Evolutionary conservation across 2,113 vertebrate genomes (phyloP).

Genomic region (Alethe diademata): DNA sequence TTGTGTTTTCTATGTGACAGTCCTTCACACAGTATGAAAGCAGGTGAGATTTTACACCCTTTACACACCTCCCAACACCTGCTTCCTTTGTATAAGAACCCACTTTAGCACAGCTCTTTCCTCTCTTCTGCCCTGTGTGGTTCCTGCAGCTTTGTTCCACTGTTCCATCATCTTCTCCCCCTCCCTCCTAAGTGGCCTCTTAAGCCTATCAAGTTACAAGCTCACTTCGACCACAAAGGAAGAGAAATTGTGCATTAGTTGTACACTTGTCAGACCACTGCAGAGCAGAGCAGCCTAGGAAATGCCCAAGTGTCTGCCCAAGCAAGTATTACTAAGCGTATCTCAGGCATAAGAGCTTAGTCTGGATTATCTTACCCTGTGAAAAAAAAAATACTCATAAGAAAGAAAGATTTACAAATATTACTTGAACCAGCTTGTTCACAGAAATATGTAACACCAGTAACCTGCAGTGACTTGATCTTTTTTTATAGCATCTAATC

Average conservation of each 20-base stretch:
- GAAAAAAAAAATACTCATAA: neutral
- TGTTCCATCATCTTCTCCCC: neutral
- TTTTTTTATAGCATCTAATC: neutral
- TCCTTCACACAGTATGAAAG: neutral
- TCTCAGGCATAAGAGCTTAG: neutral
- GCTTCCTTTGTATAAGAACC: neutral
- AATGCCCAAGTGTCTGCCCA: neutral
- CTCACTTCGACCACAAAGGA: neutral
- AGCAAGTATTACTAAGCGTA: neutral
- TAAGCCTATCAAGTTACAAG: neutral
- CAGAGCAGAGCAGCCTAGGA: neutral
- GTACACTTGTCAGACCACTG: neutral
- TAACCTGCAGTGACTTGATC: neutral
- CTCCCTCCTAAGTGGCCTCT: neutral
- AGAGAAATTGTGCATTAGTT: neutral
- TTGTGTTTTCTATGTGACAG: rapidly evolving
- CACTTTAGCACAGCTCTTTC: neutral
- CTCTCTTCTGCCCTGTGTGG: neutral
- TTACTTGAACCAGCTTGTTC: neutral
- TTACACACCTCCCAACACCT: neutral
- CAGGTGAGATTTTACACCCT: neutral
- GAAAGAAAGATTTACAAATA: neutral
- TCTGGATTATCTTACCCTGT: neutral
- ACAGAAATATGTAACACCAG: neutral
- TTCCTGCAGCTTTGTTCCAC: neutral